Percentiles rank a stretch among this genome's conserved stretches.
Evolutionary conservation across 1,140 invertebrate species (phyloP).

Genomic region (Centruroides sculpturatus): DNA sequence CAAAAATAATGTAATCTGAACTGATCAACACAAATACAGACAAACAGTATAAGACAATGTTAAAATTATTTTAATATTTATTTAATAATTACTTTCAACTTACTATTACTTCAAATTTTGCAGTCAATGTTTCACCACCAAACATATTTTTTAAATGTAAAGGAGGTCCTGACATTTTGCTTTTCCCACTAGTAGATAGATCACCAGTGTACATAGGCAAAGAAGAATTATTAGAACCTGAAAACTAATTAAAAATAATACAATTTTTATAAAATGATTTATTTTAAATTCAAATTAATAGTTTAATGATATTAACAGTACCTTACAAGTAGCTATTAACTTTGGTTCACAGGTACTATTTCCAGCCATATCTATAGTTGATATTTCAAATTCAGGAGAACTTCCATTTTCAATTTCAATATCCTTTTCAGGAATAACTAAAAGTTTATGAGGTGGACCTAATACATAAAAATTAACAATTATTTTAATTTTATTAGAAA

Average conservation of each 20-base stretch:
- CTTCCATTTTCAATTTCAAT: slow-evolving; percentile 26
- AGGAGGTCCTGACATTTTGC: slow-evolving; percentile 22
- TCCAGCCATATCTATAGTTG: slow-evolving; percentile 24
- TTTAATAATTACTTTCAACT: too few relatives aligned
- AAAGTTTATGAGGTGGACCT: slow-evolving; percentile 11
- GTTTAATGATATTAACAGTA: slow-evolving; percentile 10
- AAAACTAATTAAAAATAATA: slow-evolving; percentile 20
- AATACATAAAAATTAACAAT: neutral
- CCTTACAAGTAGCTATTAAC: slow-evolving; percentile 20
- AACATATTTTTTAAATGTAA: slow-evolving; percentile 24
- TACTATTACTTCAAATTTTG: slow-evolving; percentile 27
- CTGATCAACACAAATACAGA: too few relatives aligned
- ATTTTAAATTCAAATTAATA: neutral
- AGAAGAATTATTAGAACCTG: slow-evolving; percentile 16
- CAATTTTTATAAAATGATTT: neutral
- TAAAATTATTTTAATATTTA: too few relatives aligned
- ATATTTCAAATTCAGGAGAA: slow-evolving; percentile 20
- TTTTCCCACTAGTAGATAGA: slow-evolving; percentile 21
- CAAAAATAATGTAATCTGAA: too few relatives aligned
- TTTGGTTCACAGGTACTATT: slow-evolving; percentile 24
- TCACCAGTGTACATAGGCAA: slow-evolving; percentile 23
- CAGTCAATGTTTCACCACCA: slow-evolving; percentile 20
- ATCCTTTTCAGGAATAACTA: slow-evolving; percentile 19
- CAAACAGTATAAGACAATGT: too few relatives aligned
- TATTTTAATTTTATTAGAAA: neutral